Evolutionary conservation across 2,113 vertebrate genomes (phyloP), one percentile per base, ranked within the genome.

Genomic region (Heterotis niloticus): DNA sequence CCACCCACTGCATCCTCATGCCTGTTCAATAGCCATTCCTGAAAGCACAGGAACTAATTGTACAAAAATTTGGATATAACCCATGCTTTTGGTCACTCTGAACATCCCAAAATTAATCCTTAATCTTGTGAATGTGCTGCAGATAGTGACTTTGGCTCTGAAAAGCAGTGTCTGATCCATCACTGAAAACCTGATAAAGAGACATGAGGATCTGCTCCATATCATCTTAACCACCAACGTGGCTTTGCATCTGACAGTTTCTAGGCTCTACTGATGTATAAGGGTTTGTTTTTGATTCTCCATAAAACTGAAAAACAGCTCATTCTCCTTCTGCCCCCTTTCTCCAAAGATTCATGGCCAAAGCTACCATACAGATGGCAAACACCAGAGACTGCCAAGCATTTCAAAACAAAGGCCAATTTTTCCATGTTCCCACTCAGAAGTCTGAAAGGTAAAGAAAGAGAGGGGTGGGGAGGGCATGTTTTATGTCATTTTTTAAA

Each of bases 351-450:
- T 83, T 81, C 77, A 80, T 69, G 69, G 54, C 76, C 78, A 86
- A 76, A 68, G 69, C 80, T 71, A 76, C 81, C 78, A 80, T 72
- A 68, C 78, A 76, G 76, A 86, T 84, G 81, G 69, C 76, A 83
- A 80, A 80, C 80, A 80, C 74, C 70, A 76, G 11, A 74, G 26
- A 65, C 74, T 84, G 80, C 83, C 80, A 82, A 81, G 77, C 72
- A 28, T 64, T 52, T 80, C 65, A 82, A 75, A 80, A 64, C 75
- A 66, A 62, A 54, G 24, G 60, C 60, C 20, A 12, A 75, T 71
- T 75, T 76, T 56, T 70, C 54, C 60, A 66, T 60, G 17, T 66
- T 67, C 57, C 64, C 20, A 34, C 67, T 74, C 69, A 67, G 7
- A 34, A 69, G 23, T 59, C 76, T 72, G 73, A 77, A 71, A 69